Percentiles rank a stretch among this genome's conserved stretches.
phyloP scores from a whole-genome alignment of 2,113 vertebrate genomes.

The Carassius carassius region DNA sequence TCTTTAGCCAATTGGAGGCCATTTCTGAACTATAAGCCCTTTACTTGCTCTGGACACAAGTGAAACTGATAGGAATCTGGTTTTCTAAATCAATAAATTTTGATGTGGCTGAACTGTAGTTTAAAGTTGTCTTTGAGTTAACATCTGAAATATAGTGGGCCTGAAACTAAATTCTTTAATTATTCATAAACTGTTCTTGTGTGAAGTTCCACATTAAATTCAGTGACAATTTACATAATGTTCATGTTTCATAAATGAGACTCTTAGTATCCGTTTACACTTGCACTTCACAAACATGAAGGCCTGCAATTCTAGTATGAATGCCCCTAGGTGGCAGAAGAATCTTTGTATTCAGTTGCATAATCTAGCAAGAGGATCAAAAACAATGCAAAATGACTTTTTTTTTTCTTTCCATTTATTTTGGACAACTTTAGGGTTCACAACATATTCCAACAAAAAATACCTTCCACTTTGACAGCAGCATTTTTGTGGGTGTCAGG shows the following conservation, averaged over 20 bases:
- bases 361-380: neutral
- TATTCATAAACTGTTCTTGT: neutral
- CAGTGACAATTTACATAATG: neutral
- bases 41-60: neutral
- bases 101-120: conserved; percentile 29
- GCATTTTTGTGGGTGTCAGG: neutral
- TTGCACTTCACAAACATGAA: neutral
- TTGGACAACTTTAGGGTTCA: neutral
- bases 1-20: neutral
- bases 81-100: conserved; percentile 28
- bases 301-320: neutral
- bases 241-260: neutral
- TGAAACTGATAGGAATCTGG: neutral
- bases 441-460: neutral
- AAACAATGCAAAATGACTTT: neutral
- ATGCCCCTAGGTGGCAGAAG: neutral
- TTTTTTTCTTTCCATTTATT: neutral
- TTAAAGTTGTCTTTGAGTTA: neutral
- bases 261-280: neutral
- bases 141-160: neutral
- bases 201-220: neutral
- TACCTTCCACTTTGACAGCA: neutral
- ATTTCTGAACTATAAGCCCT: neutral
- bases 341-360: neutral
- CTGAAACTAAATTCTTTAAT: neutral